A percentile compares a stretch with the other conserved stretches of the same genome.
These are phyloP conservation scores for Nipponia nippon DNA, from an alignment of 2,113 vertebrate genomes.

Conservation along the genomic window DNA sequence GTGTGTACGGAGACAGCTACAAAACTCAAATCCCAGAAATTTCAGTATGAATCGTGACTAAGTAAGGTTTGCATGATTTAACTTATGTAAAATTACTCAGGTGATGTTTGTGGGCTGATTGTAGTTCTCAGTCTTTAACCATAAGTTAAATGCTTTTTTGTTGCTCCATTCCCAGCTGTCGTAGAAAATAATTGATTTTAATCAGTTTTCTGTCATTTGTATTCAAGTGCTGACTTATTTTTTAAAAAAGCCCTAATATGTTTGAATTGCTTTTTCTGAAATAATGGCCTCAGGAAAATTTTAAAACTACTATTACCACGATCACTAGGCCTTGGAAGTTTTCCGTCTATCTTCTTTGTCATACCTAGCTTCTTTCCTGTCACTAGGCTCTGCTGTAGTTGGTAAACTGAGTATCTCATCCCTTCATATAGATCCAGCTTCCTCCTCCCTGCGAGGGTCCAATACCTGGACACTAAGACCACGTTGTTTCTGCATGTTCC, in stretches of 20 bases:
- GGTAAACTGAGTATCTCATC: not conserved
- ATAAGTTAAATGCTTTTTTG: not conserved
- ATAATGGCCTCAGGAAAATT: not conserved
- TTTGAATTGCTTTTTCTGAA: not conserved
- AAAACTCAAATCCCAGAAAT: not conserved
- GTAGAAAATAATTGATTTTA: not conserved
- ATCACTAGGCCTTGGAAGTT: not conserved
- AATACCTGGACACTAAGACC: not conserved
- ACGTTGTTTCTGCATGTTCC: not conserved
- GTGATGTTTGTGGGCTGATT: not conserved
- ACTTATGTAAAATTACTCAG: not conserved
- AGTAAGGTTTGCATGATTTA: not conserved
- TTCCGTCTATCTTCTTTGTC: not conserved
- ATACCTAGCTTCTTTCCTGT: not conserved
- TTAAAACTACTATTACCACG: not conserved
- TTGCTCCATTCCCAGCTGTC: not conserved
- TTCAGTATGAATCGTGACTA: not conserved
- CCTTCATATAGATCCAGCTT: not conserved
- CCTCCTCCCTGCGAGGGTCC: not conserved
- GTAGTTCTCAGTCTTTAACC: not conserved
- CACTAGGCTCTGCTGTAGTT: not conserved
- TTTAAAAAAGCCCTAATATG: not conserved
- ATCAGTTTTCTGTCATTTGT: not conserved
- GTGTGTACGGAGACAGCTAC: not conserved
- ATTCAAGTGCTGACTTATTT: not conserved